These are phyloP conservation scores for Pao palembangensis DNA, from an alignment of 2,113 vertebrate genomes.

Conservation along the genomic window DNA sequence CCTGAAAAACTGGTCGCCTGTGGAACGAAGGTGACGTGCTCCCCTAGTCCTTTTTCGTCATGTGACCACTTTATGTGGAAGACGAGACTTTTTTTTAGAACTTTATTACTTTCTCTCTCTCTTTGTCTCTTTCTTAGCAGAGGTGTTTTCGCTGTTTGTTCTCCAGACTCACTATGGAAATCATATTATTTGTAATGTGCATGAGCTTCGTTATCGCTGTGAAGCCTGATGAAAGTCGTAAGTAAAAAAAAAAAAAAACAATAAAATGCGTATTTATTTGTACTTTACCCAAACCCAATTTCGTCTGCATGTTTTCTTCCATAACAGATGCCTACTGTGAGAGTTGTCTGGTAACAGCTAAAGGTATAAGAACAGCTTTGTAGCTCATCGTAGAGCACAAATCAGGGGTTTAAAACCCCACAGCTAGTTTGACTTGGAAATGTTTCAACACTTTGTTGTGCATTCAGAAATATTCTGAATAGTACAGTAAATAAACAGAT, in stretches of 20 bases:
- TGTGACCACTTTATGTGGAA: constrained; percentile 29
- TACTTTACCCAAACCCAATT: not conserved
- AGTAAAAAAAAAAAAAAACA: constrained; percentile 39
- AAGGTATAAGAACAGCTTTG: constrained; percentile 35
- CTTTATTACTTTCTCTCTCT: not conserved
- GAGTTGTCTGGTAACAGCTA: constrained; percentile 58
- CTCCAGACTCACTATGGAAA: constrained; percentile 35
- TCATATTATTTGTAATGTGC: constrained; percentile 30
- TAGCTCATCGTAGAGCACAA: not conserved
- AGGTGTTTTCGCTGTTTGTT: not conserved
- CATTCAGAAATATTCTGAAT: not conserved
- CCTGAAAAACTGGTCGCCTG: constrained; percentile 48
- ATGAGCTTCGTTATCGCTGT: constrained; percentile 29
- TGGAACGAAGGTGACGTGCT: constrained; percentile 38
- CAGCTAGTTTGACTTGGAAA: not conserved
- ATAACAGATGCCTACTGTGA: constrained; percentile 61
- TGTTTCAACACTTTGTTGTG: not conserved
- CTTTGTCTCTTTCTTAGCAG: not conserved
- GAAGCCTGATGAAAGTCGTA: constrained; percentile 48
- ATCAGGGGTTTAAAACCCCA: not conserved
- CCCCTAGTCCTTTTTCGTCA: constrained; percentile 40
- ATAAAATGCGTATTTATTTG: not conserved
- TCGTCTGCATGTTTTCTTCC: constrained; percentile 7
- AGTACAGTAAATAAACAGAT: constrained; percentile 9
- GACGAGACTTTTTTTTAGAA: constrained; percentile 1